A percentile compares a stretch with the other conserved stretches of the same genome.
phyloP scores from a whole-genome alignment of 1,140 invertebrate species.

The Helicorthomorpha holstii region DNA sequence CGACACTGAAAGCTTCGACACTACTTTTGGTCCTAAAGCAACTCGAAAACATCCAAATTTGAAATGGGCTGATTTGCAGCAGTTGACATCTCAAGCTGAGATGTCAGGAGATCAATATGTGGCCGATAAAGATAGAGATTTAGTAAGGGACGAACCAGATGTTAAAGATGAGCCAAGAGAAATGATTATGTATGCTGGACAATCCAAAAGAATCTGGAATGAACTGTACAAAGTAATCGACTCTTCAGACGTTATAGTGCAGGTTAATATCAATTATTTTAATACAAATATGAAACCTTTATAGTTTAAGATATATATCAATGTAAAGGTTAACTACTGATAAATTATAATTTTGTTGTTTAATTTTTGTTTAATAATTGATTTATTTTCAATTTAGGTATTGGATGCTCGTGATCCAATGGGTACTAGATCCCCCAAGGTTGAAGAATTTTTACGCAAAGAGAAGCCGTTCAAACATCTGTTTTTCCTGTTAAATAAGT shows the following conservation, averaged over 20 bases:
- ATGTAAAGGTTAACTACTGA: too few species aligned
- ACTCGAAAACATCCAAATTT: slow-evolving; percentile 79
- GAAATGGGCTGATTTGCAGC: slow-evolving; percentile 33
- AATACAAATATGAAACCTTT: too few species aligned
- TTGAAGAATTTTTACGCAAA: slow-evolving; percentile 74
- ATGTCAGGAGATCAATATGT: slow-evolving; percentile 57
- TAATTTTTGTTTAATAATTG: neutral
- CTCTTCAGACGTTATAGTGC: slow-evolving; percentile 91
- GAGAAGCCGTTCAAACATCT: slow-evolving; percentile 90
- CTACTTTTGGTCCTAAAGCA: slow-evolving; percentile 88
- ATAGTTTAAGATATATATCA: too few species aligned
- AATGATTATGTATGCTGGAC: slow-evolving; percentile 68
- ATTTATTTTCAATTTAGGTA: too few species aligned
- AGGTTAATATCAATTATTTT: too few species aligned
- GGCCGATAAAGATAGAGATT: slow-evolving; percentile 56
- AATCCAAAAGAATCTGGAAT: slow-evolving; percentile 97
- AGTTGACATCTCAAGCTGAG: slow-evolving; percentile 49
- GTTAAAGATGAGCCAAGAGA: slow-evolving; percentile 41
- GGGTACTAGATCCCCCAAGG: slow-evolving; percentile 82
- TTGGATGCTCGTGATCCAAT: slow-evolving; percentile 88
- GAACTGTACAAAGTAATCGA: slow-evolving; percentile 97
- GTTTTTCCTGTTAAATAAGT: slow-evolving; percentile 89
- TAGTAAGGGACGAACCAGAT: slow-evolving; percentile 50
- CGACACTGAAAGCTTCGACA: slow-evolving; percentile 86
- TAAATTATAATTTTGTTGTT: slow-evolving; percentile 2